These are phyloP conservation scores for Heliconius cydno DNA, from an alignment of 2,888 invertebrate species.

Conservation along the genomic window DNA sequence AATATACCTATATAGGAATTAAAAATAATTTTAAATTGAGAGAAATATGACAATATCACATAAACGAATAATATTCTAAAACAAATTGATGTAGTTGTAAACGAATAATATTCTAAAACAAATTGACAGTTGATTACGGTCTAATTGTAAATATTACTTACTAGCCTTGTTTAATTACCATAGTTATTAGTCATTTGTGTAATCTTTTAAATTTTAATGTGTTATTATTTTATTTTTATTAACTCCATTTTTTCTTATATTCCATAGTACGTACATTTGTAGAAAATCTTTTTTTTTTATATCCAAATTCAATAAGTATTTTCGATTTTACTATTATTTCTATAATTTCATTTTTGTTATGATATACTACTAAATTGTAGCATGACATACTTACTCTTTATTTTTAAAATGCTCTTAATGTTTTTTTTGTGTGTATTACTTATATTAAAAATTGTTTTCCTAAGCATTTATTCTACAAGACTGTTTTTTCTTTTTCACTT, in stretches of 20 bases:
- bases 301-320: not conserved
- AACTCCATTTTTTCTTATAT: not conserved
- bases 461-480: slow-evolving; percentile 54
- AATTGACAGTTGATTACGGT: slow-evolving; percentile 57
- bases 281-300: not conserved
- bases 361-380: not conserved
- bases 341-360: not conserved
- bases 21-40: slow-evolving; percentile 30
- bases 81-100: slow-evolving; percentile 39
- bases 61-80: slow-evolving; percentile 44
- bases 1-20: slow-evolving; percentile 19
- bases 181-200: slow-evolving; percentile 41
- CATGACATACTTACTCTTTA: no score
- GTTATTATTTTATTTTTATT: not conserved
- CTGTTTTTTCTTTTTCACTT: slow-evolving; percentile 56
- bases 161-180: slow-evolving; percentile 48
- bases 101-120: slow-evolving; percentile 44
- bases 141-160: slow-evolving; percentile 57
- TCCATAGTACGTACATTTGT: not conserved
- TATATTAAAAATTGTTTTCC: not conserved
- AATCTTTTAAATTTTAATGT: not conserved
- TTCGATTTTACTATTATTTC: not conserved
- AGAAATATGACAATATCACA: slow-evolving; percentile 47
- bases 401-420: not conserved
- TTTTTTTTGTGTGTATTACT: slow-evolving; percentile 6